Percentiles rank a stretch among this genome's conserved stretches.
phyloP scores from a whole-genome alignment of 2,888 invertebrate genomes.

The Pteria penguin region DNA sequence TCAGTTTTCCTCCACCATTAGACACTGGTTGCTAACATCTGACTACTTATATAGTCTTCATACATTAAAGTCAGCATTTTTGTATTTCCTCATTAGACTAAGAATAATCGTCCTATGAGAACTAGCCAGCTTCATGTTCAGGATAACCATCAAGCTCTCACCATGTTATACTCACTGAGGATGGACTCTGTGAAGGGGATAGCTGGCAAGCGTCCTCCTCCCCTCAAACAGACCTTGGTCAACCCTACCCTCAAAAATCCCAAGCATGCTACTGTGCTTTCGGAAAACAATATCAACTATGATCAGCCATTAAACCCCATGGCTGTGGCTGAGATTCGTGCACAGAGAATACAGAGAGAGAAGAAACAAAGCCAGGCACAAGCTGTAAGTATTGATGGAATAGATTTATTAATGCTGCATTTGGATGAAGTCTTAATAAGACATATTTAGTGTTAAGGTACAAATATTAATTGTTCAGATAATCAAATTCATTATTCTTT shows the following conservation, averaged over 20 bases:
- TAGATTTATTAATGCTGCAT: too few species aligned
- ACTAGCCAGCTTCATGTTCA: slow-evolving; percentile 88
- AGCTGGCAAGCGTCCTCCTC: slow-evolving; percentile 82
- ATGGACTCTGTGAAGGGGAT: slow-evolving; percentile 90
- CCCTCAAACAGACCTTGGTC: slow-evolving; percentile 88
- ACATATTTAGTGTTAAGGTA: too few species aligned
- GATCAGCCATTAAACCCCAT: slow-evolving; percentile 91
- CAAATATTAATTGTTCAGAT: too few species aligned
- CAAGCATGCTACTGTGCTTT: slow-evolving; percentile 90
- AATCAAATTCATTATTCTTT: too few species aligned
- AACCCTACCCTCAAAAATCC: slow-evolving; percentile 87
- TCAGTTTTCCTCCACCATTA: too few species aligned
- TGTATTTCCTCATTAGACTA: slow-evolving; percentile 85
- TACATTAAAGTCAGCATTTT: too few species aligned
- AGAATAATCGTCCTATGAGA: slow-evolving; percentile 86
- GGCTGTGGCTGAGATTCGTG: slow-evolving; percentile 82
- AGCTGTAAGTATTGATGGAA: slow-evolving; percentile 51
- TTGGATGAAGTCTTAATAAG: too few species aligned
- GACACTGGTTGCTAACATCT: too few species aligned
- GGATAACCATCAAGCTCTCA: slow-evolving; percentile 88
- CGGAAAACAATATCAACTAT: slow-evolving; percentile 90
- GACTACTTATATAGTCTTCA: too few species aligned
- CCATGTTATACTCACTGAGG: slow-evolving; percentile 85
- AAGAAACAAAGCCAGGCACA: slow-evolving; percentile 69
- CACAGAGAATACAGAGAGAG: slow-evolving; percentile 90